phyloP scores from a whole-genome alignment of 2,888 invertebrate species.

The Thyatira batis region DNA sequence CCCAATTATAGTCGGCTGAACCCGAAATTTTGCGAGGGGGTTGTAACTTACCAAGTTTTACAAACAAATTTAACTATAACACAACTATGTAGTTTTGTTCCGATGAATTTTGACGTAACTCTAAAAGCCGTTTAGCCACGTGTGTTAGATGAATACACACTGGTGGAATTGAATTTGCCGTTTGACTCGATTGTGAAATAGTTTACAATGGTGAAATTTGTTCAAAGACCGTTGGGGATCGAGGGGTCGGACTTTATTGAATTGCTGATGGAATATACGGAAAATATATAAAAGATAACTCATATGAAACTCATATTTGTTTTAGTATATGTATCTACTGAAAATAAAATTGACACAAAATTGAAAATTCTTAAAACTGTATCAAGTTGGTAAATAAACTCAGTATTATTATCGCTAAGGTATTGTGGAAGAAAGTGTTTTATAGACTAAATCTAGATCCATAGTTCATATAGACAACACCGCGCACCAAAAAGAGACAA shows the following conservation, averaged over 20 bases:
- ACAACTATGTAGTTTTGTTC: constrained; percentile 43
- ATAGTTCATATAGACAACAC: too few species aligned
- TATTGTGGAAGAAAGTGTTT: too few species aligned
- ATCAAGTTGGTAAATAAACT: too few species aligned
- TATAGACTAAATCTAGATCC: too few species aligned
- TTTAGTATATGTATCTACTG: too few species aligned
- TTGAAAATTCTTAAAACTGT: too few species aligned
- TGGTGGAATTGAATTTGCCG: constrained; percentile 17
- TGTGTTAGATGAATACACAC: constrained; percentile 25
- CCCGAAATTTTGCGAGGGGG: constrained; percentile 41
- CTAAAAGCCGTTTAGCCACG: constrained; percentile 24
- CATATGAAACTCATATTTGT: not conserved
- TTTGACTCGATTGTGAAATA: constrained; percentile 8
- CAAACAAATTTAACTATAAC: constrained; percentile 36
- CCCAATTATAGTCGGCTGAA: constrained; percentile 55
- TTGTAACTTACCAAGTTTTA: constrained; percentile 43
- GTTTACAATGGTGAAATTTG: not conserved
- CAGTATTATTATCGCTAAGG: too few species aligned
- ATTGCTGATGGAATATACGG: not conserved
- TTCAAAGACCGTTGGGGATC: not conserved
- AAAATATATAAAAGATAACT: not conserved
- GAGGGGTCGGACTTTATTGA: not conserved
- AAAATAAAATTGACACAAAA: not conserved
- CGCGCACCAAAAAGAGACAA: too few species aligned
- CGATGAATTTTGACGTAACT: constrained; percentile 36